phyloP scores from a whole-genome alignment of 2,888 invertebrate species.

The Biston betularia region DNA sequence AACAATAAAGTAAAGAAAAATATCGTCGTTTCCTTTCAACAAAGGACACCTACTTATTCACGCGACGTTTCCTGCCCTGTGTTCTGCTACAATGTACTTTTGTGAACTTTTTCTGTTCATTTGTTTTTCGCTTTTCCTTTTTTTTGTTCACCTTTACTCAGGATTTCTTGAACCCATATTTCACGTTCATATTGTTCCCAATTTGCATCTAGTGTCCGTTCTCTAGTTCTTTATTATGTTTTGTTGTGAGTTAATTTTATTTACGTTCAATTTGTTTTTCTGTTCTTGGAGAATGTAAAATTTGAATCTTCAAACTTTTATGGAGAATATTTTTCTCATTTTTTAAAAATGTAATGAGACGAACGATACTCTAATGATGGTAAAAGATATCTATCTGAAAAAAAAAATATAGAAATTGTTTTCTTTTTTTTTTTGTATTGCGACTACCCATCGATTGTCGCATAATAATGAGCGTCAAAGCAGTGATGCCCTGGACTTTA shows the following conservation, averaged over 20 bases:
- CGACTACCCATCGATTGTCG: too few species aligned
- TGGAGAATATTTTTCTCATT: neutral
- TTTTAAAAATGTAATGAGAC: too few species aligned
- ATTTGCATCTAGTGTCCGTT: conserved; percentile 64
- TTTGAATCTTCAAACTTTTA: neutral
- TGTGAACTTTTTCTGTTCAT: conserved; percentile 82
- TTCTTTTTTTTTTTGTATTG: too few species aligned
- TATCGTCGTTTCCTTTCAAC: conserved; percentile 54
- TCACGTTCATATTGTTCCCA: conserved; percentile 83
- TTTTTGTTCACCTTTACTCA: conserved; percentile 69
- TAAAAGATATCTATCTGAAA: too few species aligned
- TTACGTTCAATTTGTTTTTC: conserved; percentile 25
- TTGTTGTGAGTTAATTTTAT: conserved; percentile 53
- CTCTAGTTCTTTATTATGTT: conserved; percentile 44
- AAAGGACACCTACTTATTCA: conserved; percentile 78
- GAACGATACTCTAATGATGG: too few species aligned
- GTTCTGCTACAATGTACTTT: conserved; percentile 71
- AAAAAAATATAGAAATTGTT: too few species aligned
- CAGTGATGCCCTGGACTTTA: too few species aligned
- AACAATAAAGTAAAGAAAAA: conserved; percentile 55
- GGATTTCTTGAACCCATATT: conserved; percentile 85
- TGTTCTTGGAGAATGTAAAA: conserved; percentile 1
- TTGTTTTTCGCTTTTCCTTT: conserved; percentile 67
- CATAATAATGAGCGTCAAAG: too few species aligned
- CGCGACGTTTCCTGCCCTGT: conserved; percentile 79